A percentile compares a stretch with the other conserved stretches of the same genome.
Evolutionary conservation across 2,113 vertebrate genomes (phyloP).

Genomic region (Nymphicus hollandicus): DNA sequence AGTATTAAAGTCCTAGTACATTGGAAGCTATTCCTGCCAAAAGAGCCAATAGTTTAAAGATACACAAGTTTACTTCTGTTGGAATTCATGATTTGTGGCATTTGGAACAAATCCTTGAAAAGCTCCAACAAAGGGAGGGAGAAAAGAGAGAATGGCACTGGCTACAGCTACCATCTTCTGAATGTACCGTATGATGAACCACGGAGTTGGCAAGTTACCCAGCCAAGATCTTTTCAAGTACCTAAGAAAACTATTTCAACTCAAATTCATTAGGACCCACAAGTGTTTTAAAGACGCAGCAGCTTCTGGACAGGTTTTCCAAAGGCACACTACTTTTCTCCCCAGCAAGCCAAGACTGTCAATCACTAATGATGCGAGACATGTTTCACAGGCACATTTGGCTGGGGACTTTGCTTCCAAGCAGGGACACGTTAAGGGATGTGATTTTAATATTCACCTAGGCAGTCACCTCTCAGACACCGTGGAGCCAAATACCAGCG

Average conservation of each 20-base stretch:
- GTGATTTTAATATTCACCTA: not conserved
- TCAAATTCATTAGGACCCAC: not conserved
- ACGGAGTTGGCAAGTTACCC: not conserved
- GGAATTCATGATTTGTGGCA: not conserved
- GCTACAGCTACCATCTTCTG: not conserved
- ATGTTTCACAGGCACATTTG: not conserved
- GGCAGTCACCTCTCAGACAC: not conserved
- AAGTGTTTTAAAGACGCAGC: not conserved
- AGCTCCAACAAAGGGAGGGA: not conserved
- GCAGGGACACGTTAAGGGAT: not conserved
- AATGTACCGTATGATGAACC: not conserved
- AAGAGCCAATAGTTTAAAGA: not conserved
- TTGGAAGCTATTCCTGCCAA: not conserved
- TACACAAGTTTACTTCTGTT: not conserved
- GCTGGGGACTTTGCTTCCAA: not conserved
- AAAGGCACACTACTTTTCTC: not conserved
- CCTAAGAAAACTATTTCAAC: not conserved
- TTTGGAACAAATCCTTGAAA: slow-evolving; percentile 5
- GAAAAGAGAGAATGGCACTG: not conserved
- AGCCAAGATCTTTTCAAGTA: not conserved
- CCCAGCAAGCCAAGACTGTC: not conserved
- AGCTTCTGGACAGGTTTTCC: not conserved
- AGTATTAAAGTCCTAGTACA: slow-evolving; percentile 39
- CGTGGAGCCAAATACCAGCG: not conserved
- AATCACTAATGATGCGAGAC: not conserved